phyloP scores from a whole-genome alignment of 2,888 invertebrate genomes.

The Laspeyria flexula region DNA sequence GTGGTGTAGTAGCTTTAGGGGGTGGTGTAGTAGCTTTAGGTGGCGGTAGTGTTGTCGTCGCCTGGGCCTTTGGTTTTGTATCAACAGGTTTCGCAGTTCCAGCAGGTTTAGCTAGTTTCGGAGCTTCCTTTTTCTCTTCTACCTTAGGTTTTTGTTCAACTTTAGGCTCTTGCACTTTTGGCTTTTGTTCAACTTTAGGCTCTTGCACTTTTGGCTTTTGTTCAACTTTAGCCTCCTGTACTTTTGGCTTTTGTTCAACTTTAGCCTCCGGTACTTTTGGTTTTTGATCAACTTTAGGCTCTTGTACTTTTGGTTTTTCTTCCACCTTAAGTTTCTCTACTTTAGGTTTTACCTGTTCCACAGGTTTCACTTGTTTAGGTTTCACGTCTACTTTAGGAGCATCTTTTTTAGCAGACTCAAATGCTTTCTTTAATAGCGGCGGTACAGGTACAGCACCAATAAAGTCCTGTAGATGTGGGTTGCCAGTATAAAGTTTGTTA shows the following conservation, averaged over 20 bases:
- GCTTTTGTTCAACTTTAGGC: conserved; percentile 21
- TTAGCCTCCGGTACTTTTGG: conserved; percentile 23
- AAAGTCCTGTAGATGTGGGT: conserved; percentile 87
- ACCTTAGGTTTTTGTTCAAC: conserved; percentile 25
- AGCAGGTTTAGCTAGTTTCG: conserved; percentile 25
- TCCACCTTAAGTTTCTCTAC: conserved; percentile 27
- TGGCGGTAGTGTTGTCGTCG: background rate
- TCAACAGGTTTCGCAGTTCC: conserved; percentile 40
- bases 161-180: conserved; percentile 23
- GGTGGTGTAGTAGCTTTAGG: conserved; percentile 2
- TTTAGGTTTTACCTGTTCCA: conserved; percentile 31
- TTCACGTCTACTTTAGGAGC: conserved; percentile 48
- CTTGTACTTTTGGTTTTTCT: conserved; percentile 13
- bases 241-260: conserved; percentile 24
- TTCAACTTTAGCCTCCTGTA: conserved; percentile 22
- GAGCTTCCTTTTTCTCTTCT: conserved; percentile 33
- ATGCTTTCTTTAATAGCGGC: conserved; percentile 76
- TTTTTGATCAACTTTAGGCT: conserved; percentile 36
- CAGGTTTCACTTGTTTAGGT: conserved; percentile 42
- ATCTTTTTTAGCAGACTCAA: conserved; percentile 32
- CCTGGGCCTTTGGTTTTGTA: conserved; percentile 15
- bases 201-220: conserved; percentile 27
- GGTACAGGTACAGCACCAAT: conserved; percentile 88
- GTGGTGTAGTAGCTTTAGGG: background rate
- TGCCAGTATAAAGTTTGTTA: conserved; percentile 88